Conservation (phyloP, 2,113 vertebrate genomes). For the Ptychochromis oligacanthus region DNA sequence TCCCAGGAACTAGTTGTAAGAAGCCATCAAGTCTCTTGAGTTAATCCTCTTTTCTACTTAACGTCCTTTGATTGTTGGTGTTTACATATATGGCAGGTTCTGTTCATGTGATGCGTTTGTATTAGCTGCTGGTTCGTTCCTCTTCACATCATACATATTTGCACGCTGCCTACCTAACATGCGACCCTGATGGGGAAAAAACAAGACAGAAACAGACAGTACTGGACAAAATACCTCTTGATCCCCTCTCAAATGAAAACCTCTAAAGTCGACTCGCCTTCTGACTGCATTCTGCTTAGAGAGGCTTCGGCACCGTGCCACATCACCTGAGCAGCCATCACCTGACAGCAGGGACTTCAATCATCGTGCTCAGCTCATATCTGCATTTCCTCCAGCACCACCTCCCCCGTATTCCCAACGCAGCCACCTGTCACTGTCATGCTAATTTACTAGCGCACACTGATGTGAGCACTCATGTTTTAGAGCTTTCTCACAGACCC, state of each 20-base stretch:
- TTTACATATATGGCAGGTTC: background rate
- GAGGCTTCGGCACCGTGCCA: conserved; percentile 22
- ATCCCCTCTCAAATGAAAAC: conserved; percentile 48
- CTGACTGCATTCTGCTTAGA: conserved; percentile 51
- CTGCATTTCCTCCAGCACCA: conserved; percentile 24
- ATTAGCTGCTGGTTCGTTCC: conserved; percentile 23
- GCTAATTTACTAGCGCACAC: conserved; percentile 45
- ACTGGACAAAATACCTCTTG: conserved; percentile 40
- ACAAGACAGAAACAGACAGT: conserved; percentile 17
- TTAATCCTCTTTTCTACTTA: background rate
- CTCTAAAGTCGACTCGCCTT: conserved; percentile 21
- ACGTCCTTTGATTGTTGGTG: conserved; percentile 13
- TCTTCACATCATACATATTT: conserved; percentile 28
- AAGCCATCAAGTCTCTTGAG: background rate
- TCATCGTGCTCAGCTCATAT: conserved; percentile 67
- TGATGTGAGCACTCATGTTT: conserved; percentile 37
- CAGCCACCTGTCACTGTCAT: conserved; percentile 33
- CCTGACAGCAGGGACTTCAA: conserved; percentile 66
- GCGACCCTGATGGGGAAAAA: background rate
- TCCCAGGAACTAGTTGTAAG: background rate
- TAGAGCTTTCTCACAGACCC: conserved; percentile 25
- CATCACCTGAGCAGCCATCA: conserved; percentile 67
- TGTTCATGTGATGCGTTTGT: background rate
- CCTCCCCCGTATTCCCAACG: conserved; percentile 19
- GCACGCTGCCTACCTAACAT: conserved; percentile 1